A percentile compares a stretch with the other conserved stretches of the same genome.
Evolutionary conservation across 2,113 vertebrate genomes (phyloP).

Genomic region (Neotragus moschatus): DNA sequence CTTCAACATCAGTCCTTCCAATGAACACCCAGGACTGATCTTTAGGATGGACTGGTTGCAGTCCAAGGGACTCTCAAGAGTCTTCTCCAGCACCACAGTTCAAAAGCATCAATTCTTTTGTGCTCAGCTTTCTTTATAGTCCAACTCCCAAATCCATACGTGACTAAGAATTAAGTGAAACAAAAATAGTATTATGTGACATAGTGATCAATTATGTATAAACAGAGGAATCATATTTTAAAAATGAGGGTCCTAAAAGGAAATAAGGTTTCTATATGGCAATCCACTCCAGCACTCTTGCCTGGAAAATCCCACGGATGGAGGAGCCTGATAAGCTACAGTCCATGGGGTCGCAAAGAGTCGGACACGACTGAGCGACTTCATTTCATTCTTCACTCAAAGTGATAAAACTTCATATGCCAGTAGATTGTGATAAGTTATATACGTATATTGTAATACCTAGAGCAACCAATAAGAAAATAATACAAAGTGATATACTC

Average conservation of each 20-base stretch:
- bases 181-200: background rate
- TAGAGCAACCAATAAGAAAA: background rate
- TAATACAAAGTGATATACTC: background rate
- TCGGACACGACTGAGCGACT: no score
- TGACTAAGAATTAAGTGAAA: background rate
- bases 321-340: no score
- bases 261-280: background rate
- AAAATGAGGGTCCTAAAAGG: background rate
- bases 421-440: background rate
- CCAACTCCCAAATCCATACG: background rate
- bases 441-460: background rate
- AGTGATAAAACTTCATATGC: background rate
- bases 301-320: no score
- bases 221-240: background rate
- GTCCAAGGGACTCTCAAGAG: background rate
- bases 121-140: background rate
- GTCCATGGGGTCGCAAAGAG: no score
- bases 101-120: background rate
- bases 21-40: background rate
- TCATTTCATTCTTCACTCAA: background rate
- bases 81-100: background rate
- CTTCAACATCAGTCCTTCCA: background rate
- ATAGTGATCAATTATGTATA: background rate
- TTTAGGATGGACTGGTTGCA: background rate
- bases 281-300: no score